Evolutionary conservation across 2,797 vertebrate genomes (phyloP), one percentile per base, ranked within the genome.

Genomic region (Chaetophractus vellerosus): DNA sequence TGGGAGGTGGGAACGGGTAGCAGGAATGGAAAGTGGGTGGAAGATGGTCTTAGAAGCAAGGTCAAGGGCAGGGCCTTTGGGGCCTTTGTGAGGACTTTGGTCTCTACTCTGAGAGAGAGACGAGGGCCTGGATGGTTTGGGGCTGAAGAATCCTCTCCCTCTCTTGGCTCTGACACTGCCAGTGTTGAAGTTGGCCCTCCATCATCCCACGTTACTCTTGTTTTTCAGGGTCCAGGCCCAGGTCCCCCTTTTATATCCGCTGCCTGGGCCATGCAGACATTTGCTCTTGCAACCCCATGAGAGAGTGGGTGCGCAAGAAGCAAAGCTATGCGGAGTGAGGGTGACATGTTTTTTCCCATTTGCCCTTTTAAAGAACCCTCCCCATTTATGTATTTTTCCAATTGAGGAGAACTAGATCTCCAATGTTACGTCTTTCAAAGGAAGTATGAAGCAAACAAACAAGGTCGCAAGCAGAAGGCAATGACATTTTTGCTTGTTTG

Each of bases 111-210:
- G n/a, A 14, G 63, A 57, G 63, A 18, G 9, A 50, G 18, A 23
- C 38, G 38, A 38, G 38, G 38, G 4, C 38, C 38, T 7, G 24
- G 18, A 26, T 61, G 57, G 57, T 26, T 61, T 61, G 23, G 57
- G 57, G 45, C 57, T 3, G 8, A 28, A 1, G 1, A 0, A 4
- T 4, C 2, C 5, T 31, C n/a, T 31, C 33, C 89, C n/a, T 19
- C 7, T 12, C n/a, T 1, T 26, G 57, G 26, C 41, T 63, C 57
- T n/a, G 28, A 16, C 9, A 19, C 12, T 14, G 75, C 26, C 33
- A 19, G 41, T 8, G 26, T 18, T 33, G 28, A n/a, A 7, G 18
- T 0, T 1, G 21, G 9, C 31, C 15, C 23, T 28, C 33, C 4
- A 1, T 1, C 31, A 28, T 7, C 6, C 15, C 31, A 9, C 38